These are phyloP conservation scores for Anoplius nigerrimus DNA, from an alignment of 2,888 invertebrate species.

Conservation along the genomic window DNA sequence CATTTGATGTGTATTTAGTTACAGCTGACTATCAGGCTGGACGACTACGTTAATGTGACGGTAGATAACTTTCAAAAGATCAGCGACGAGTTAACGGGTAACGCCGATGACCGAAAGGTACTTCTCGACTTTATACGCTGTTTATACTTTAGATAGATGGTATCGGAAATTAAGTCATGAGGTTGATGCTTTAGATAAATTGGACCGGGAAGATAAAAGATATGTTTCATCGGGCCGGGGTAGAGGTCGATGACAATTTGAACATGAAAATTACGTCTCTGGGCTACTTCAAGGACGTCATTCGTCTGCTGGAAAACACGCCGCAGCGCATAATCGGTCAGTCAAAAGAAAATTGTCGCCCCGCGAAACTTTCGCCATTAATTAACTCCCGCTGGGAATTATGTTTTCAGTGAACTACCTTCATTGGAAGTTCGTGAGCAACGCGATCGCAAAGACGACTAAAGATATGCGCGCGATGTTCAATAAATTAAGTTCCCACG, in stretches of 20 bases:
- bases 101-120: conserved; percentile 19
- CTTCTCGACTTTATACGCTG: not conserved
- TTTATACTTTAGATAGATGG: not conserved
- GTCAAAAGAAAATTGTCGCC: not conserved
- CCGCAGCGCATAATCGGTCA: not conserved
- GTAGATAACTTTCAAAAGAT: conserved; percentile 22
- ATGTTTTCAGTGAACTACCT: conserved; percentile 41
- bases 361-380: not conserved
- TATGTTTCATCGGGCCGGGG: conserved; percentile 11
- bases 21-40: fast-evolving
- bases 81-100: conserved; percentile 13
- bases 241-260: conserved; percentile 9
- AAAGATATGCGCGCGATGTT: not conserved
- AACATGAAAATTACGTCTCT: not conserved
- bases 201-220: conserved; percentile 33
- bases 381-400: not conserved
- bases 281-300: conserved; percentile 21
- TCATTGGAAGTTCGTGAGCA: conserved; percentile 40
- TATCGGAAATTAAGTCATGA: not conserved
- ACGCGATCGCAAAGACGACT: not conserved
- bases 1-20: not conserved
- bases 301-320: not conserved
- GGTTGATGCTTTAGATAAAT: conserved; percentile 25
- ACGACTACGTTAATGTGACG: not conserved
- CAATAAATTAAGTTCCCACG: conserved; percentile 2